Percentiles rank a stretch among this genome's conserved stretches.
Conservation (phyloP, 2,797 vertebrate species). For the Melanotaenia parkinsoni region DNA sequence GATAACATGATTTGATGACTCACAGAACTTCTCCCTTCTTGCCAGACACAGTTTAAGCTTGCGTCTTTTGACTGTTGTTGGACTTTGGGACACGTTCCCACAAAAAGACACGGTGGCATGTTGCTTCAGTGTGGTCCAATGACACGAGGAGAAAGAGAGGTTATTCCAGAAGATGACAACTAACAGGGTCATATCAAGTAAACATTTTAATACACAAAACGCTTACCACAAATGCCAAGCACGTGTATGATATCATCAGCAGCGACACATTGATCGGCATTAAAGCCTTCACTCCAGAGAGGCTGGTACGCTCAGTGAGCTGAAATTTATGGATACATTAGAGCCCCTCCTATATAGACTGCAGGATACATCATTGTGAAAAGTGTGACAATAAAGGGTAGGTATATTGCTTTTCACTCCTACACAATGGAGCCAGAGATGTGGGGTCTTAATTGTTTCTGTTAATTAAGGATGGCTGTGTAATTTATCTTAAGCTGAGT, state of each 20-base stretch:
- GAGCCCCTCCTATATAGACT: slow-evolving; percentile 56
- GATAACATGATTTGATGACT: slow-evolving; percentile 31
- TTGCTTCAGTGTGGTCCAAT: not conserved
- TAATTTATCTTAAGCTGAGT: slow-evolving; percentile 33
- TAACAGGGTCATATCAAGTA: slow-evolving; percentile 39
- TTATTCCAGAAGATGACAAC: slow-evolving; percentile 16
- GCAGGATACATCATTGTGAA: slow-evolving; percentile 71
- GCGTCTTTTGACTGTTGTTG: slow-evolving; percentile 5
- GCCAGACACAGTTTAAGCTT: slow-evolving; percentile 6
- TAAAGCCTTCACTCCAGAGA: slow-evolving; percentile 72
- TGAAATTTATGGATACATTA: slow-evolving; percentile 79
- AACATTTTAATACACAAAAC: slow-evolving; percentile 41
- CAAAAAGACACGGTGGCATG: not conserved
- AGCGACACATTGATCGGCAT: slow-evolving; percentile 74
- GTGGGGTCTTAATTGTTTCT: slow-evolving; percentile 66
- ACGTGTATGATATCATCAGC: slow-evolving; percentile 75
- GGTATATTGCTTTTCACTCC: slow-evolving; percentile 50
- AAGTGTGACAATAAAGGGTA: slow-evolving; percentile 68
- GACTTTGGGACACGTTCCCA: not conserved
- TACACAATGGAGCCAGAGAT: slow-evolving; percentile 21
- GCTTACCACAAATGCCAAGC: slow-evolving; percentile 37
- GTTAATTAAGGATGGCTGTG: slow-evolving; percentile 54
- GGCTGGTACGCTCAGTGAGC: slow-evolving; percentile 32
- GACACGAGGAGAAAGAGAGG: not conserved
- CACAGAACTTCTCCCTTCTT: slow-evolving; percentile 4